phyloP scores from a whole-genome alignment of 2,888 invertebrate genomes.

The Polietes domitor region DNA sequence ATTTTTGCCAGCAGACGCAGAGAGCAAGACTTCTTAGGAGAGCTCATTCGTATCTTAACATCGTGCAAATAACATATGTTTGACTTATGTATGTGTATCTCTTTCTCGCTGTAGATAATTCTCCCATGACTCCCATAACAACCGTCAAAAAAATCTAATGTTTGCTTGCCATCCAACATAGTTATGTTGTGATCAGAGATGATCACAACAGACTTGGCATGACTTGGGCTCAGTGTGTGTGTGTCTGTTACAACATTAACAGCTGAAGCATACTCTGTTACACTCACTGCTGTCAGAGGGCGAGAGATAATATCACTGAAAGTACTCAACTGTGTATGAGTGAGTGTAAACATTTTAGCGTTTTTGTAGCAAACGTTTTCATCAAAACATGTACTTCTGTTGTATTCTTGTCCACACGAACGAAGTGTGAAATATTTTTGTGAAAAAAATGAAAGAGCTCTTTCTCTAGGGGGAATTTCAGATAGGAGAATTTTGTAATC shows the following conservation, averaged over 20 bases:
- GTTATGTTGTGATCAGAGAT: too few species aligned
- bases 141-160: too few species aligned
- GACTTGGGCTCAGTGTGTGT: background rate
- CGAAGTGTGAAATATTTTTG: too few species aligned
- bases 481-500: too few species aligned
- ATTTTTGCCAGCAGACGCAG: background rate
- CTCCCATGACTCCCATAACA: too few species aligned
- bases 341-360: conserved; percentile 26
- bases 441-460: too few species aligned
- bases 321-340: conserved; percentile 18
- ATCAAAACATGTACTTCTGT: too few species aligned
- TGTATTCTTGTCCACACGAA: too few species aligned
- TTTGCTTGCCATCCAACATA: too few species aligned
- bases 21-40: background rate
- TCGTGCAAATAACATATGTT: background rate
- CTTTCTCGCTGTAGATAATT: too few species aligned
- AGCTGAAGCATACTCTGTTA: conserved; percentile 40
- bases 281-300: background rate
- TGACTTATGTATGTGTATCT: background rate
- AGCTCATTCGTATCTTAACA: background rate
- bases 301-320: background rate
- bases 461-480: too few species aligned
- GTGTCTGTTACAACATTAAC: conserved; percentile 38
- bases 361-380: background rate
- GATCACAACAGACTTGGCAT: too few species aligned